Evolutionary conservation across 2,888 invertebrate species (phyloP).

Genomic region (Lithodes maja): DNA sequence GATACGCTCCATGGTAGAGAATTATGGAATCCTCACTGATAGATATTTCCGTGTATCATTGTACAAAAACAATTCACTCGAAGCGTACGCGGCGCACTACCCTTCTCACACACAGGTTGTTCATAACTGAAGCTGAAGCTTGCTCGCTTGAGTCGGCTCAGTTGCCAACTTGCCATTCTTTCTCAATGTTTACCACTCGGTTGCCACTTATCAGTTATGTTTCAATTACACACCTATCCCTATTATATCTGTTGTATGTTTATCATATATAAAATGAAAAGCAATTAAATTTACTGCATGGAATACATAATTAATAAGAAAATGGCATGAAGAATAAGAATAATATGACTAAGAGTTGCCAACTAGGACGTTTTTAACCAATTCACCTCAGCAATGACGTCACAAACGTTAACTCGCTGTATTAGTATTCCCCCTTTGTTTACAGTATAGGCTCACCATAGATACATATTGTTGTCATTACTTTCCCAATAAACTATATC

Average conservation of each 20-base stretch:
- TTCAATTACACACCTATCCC: too few relatives aligned
- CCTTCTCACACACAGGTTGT: slow-evolving; percentile 27
- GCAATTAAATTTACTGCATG: background rate
- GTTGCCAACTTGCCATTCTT: background rate
- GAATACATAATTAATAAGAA: background rate
- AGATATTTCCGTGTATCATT: slow-evolving; percentile 41
- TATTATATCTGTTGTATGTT: background rate
- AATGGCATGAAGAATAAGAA: background rate
- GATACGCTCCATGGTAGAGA: slow-evolving; percentile 51
- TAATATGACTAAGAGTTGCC: slow-evolving; percentile 13
- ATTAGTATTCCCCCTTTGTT: too few relatives aligned
- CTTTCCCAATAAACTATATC: too few relatives aligned
- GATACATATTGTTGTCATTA: too few relatives aligned
- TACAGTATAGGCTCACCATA: too few relatives aligned
- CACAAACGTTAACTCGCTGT: slow-evolving; percentile 44
- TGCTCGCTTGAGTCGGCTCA: background rate
- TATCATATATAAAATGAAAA: background rate
- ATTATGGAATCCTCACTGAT: slow-evolving; percentile 43
- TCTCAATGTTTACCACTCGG: slow-evolving; percentile 5
- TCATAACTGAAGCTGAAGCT: slow-evolving; percentile 46
- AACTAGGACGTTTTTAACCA: slow-evolving; percentile 32
- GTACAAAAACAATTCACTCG: slow-evolving; percentile 35
- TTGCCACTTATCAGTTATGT: slow-evolving; percentile 29
- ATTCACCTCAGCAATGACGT: slow-evolving; percentile 24
- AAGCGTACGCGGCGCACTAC: slow-evolving; percentile 26